Conservation (phyloP, 2,888 invertebrate species). For the Operophtera brumata region DNA sequence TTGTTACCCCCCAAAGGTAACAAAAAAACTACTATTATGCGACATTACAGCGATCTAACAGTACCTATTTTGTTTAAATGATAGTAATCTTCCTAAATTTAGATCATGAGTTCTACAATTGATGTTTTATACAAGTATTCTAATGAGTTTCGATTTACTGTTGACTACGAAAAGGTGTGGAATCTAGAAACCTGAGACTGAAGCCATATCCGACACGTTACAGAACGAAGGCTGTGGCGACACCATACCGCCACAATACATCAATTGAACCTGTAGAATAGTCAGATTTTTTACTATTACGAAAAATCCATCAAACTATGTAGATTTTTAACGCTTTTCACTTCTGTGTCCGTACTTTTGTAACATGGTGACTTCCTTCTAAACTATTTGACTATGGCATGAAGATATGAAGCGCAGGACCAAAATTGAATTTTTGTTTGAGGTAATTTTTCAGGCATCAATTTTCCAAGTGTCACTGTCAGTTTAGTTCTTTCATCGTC, state of each 20-base stretch:
- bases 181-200: slow-evolving; percentile 63
- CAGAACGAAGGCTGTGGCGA: slow-evolving; percentile 75
- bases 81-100: no score
- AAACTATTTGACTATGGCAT: no score
- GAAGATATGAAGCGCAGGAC: no score
- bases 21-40: background rate
- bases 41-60: background rate
- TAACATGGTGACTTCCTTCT: no score
- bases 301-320: background rate
- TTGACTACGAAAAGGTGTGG: background rate
- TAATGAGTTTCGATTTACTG: background rate
- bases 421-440: no score
- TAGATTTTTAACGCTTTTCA: no score
- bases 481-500: no score
- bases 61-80: background rate
- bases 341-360: no score
- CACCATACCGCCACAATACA: slow-evolving; percentile 72
- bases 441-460: no score
- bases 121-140: background rate
- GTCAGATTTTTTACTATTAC: slow-evolving; percentile 10
- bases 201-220: slow-evolving; percentile 72
- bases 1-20: background rate
- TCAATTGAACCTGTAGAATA: slow-evolving; percentile 66
- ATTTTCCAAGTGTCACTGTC: no score
- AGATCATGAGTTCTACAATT: background rate